A percentile compares a stretch with the other conserved stretches of the same genome.
Conservation (phyloP, 2,797 vertebrate genomes). For the Danionella dracula region DNA sequence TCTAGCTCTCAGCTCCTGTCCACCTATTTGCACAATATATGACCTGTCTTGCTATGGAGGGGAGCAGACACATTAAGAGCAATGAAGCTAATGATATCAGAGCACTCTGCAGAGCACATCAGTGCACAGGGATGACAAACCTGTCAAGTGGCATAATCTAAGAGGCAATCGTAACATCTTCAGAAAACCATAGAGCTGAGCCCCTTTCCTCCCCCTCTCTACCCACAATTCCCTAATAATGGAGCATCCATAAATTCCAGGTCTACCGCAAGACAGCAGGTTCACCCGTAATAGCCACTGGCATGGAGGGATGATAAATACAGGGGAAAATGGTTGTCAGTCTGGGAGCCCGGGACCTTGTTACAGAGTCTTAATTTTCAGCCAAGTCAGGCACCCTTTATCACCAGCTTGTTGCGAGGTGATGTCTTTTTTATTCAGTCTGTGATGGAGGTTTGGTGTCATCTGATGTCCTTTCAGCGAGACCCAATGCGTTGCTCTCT, state of each 20-base stretch:
- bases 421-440: conserved; percentile 86
- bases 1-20: conserved; percentile 56
- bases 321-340: conserved; percentile 87
- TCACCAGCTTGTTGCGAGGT: conserved; percentile 85
- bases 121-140: conserved; percentile 87
- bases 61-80: conserved; percentile 91
- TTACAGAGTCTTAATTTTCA: conserved; percentile 90
- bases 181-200: conserved; percentile 84
- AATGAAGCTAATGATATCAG: conserved; percentile 98
- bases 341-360: conserved; percentile 76
- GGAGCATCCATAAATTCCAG: conserved; percentile 87
- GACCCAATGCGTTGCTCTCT: conserved; percentile 74
- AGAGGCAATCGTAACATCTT: conserved; percentile 83
- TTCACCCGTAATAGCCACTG: conserved; percentile 73
- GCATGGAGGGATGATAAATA: conserved; percentile 87
- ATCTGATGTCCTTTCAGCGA: conserved; percentile 80
- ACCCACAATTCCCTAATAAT: conserved; percentile 85
- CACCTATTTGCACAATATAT: conserved; percentile 74
- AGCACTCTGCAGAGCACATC: conserved; percentile 90
- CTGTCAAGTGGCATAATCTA: conserved; percentile 93
- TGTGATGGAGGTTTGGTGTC: conserved; percentile 81
- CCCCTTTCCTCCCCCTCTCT: conserved; percentile 50
- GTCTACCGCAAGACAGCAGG: conserved; percentile 77
- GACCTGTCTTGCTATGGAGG: conserved; percentile 70
- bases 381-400: conserved; percentile 84